Conservation (phyloP, 2,113 vertebrate genomes). For the Melanerpes aurifrons region DNA sequence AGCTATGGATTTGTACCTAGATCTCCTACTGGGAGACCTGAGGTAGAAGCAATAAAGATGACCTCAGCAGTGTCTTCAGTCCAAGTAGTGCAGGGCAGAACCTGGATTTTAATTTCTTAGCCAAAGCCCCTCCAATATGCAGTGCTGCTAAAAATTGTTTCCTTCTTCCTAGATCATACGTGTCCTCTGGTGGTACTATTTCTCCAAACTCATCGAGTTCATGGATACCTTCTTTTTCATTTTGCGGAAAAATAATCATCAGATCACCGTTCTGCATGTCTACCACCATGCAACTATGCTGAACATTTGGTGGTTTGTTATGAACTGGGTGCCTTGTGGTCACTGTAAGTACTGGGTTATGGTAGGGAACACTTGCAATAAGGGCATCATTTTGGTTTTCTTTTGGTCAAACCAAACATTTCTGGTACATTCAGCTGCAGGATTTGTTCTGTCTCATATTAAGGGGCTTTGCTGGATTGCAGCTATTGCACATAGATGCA, state of each 20-base stretch:
- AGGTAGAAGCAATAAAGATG: neutral
- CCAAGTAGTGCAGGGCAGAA: neutral
- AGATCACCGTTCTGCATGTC: slow-evolving; percentile 95
- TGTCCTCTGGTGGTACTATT: slow-evolving; percentile 99
- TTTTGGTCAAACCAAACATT: neutral
- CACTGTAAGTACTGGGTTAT: slow-evolving; percentile 87
- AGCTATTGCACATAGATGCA: neutral
- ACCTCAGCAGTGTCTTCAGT: neutral
- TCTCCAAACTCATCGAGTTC: slow-evolving; percentile 97
- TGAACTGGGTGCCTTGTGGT: slow-evolving; percentile 98
- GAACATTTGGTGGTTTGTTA: slow-evolving; percentile 99
- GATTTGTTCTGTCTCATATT: neutral
- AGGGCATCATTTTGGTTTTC: neutral
- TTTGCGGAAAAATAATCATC: slow-evolving; percentile 94
- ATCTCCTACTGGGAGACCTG: neutral
- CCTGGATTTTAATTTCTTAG: neutral
- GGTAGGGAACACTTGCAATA: neutral
- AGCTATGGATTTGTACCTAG: neutral
- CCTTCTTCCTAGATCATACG: slow-evolving; percentile 81
- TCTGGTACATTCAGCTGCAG: neutral
- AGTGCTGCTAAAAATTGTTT: slow-evolving; percentile 4
- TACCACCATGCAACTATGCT: slow-evolving; percentile 94
- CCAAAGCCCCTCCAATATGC: neutral
- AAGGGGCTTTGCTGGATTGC: neutral
- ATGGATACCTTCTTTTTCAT: slow-evolving; percentile 99